phyloP scores from a whole-genome alignment of 2,797 vertebrate genomes.

The Epinephelus awoara region DNA sequence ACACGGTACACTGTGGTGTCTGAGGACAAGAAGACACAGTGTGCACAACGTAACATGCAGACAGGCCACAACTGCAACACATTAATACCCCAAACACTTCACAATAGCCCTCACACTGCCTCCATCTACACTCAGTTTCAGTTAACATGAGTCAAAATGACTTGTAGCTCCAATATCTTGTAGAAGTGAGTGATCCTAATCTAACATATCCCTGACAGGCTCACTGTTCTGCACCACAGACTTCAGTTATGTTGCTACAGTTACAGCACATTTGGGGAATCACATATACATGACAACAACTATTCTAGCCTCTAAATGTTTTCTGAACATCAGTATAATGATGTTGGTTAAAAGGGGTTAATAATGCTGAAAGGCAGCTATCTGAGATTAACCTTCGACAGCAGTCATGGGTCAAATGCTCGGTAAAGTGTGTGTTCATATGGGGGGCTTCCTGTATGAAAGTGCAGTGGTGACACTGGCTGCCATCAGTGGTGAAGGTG shows the following conservation, averaged over 20 bases:
- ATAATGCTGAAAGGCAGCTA: background rate
- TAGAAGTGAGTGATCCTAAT: conserved; percentile 7
- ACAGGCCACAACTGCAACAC: background rate
- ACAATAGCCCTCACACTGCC: no score
- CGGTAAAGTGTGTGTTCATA: background rate
- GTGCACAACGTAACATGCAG: background rate
- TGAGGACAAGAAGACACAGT: background rate
- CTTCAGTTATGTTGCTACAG: background rate
- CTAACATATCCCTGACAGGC: background rate
- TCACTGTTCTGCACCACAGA: background rate
- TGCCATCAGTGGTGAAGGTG: conserved; percentile 34
- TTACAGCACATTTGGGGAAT: background rate
- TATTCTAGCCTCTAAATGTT: no score
- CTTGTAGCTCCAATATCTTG: background rate
- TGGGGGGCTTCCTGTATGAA: conserved; percentile 36
- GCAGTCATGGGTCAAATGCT: background rate
- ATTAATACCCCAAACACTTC: background rate
- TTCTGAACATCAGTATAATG: background rate
- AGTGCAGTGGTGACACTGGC: conserved; percentile 11
- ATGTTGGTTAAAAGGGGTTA: background rate
- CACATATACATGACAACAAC: no score
- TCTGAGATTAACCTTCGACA: conserved; percentile 8
- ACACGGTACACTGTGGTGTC: background rate
- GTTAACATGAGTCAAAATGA: conserved; percentile 9
- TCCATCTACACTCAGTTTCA: background rate